Conservation (phyloP, 2,113 vertebrate genomes). For the Myanophis thanlyinensis region DNA sequence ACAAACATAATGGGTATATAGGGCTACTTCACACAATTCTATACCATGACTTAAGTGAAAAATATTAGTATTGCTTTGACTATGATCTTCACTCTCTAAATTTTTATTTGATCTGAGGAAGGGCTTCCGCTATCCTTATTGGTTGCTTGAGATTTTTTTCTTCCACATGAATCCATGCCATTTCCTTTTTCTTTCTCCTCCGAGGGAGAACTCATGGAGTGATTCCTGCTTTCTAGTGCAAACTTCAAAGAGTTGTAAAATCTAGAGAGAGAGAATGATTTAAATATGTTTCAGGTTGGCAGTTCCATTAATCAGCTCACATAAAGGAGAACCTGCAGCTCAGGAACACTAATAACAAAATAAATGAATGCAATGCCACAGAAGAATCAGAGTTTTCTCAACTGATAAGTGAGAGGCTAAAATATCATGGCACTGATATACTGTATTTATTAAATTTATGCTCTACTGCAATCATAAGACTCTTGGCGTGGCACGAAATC, state of each 20-base stretch:
- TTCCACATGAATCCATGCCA: conserved; percentile 60
- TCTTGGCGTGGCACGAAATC: not conserved
- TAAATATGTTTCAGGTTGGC: not conserved
- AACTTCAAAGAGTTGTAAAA: conserved; percentile 76
- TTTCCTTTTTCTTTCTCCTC: conserved; percentile 28
- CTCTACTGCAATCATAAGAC: not conserved
- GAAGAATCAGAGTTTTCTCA: not conserved
- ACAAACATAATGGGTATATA: not conserved
- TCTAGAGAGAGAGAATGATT: conserved; percentile 60
- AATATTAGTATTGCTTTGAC: conserved; percentile 21
- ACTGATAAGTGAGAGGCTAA: not conserved
- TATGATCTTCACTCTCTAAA: not conserved
- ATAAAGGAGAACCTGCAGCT: not conserved
- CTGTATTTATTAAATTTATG: not conserved
- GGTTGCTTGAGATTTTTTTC: conserved; percentile 46
- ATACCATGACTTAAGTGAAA: conserved; percentile 47
- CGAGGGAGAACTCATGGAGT: not conserved
- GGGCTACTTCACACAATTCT: conserved; percentile 17
- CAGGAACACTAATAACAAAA: not conserved
- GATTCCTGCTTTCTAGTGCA: conserved; percentile 60
- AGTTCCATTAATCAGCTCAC: not conserved
- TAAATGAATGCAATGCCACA: not conserved
- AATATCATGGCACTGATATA: not conserved
- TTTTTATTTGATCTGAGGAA: not conserved
- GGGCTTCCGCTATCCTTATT: fast-evolving